These are phyloP conservation scores for Myiozetetes cayanensis DNA, from an alignment of 2,113 vertebrate genomes.

Conservation along the genomic window DNA sequence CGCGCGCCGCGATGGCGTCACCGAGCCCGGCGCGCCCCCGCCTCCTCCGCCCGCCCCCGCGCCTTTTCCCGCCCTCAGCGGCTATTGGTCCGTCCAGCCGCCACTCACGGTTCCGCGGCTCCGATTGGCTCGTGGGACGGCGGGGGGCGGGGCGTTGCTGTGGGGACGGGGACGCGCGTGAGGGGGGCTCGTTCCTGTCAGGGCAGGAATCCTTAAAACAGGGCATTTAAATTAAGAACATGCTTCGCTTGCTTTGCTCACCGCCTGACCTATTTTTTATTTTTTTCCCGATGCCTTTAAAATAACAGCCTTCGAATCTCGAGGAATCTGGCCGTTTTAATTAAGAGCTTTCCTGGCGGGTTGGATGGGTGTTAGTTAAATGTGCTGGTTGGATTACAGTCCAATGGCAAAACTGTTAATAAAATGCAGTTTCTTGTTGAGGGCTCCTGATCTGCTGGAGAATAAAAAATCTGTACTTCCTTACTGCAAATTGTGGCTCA, in stretches of 20 bases:
- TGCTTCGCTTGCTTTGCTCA: neutral
- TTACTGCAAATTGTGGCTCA: neutral
- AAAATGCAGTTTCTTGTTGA: neutral
- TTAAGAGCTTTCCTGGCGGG: neutral
- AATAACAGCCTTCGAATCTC: neutral
- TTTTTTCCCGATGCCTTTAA: neutral
- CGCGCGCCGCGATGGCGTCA: neutral
- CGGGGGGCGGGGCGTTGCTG: neutral
- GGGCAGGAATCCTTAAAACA: neutral
- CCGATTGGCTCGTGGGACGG: neutral
- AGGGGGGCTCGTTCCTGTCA: neutral
- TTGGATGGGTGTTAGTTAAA: neutral
- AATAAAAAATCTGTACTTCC: neutral
- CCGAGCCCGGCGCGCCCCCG: neutral
- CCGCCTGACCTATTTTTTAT: neutral
- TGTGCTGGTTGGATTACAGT: neutral
- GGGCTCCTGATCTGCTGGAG: neutral
- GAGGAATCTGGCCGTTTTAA: neutral
- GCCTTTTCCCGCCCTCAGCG: neutral
- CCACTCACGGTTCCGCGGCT: neutral
- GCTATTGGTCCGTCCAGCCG: neutral
- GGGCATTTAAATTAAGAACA: accelerated
- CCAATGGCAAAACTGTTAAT: neutral
- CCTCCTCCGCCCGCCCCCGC: neutral
- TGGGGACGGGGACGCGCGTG: neutral